phyloP scores from a whole-genome alignment of 2,888 invertebrate genomes.

The Scaptomyza caliginosa region DNA sequence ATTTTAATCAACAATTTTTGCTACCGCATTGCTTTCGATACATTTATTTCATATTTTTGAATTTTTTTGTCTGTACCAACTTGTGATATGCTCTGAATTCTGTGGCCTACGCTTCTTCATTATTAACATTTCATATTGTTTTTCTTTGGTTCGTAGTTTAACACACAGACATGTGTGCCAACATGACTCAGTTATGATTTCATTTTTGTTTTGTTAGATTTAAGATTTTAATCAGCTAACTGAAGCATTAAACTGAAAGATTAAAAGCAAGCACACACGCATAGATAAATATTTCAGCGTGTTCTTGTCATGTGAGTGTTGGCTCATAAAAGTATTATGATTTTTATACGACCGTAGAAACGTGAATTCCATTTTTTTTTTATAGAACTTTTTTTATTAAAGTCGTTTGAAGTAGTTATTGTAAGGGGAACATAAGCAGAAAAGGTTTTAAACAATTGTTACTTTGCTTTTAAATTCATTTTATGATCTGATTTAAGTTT shows the following conservation, averaged over 20 bases:
- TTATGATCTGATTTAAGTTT: background rate
- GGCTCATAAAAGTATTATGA: slow-evolving; percentile 16
- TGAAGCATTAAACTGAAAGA: slow-evolving; percentile 47
- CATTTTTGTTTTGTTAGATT: slow-evolving; percentile 44
- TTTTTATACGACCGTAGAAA: slow-evolving; percentile 2
- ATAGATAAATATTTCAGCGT: slow-evolving; percentile 37
- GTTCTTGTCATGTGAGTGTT: slow-evolving; percentile 4
- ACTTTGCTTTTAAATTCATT: background rate
- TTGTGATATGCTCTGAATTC: slow-evolving; percentile 36
- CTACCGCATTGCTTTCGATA: slow-evolving; percentile 18
- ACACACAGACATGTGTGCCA: slow-evolving; percentile 12
- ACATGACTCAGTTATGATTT: slow-evolving; percentile 65
- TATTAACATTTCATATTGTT: slow-evolving; percentile 59
- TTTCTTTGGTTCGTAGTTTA: slow-evolving; percentile 45
- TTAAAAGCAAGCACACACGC: slow-evolving; percentile 37
- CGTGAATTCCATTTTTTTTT: background rate
- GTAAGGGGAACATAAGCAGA: background rate
- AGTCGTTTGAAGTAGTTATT: slow-evolving; percentile 12
- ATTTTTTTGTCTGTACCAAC: slow-evolving; percentile 16
- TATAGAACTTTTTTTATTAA: background rate
- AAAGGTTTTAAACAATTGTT: background rate
- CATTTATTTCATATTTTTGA: slow-evolving; percentile 1
- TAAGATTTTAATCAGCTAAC: slow-evolving; percentile 57
- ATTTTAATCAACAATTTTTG: slow-evolving; percentile 36
- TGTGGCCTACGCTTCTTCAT: slow-evolving; percentile 38